These are phyloP conservation scores for Scylla paramamosain DNA, from an alignment of 1,140 invertebrate genomes.

Conservation along the genomic window DNA sequence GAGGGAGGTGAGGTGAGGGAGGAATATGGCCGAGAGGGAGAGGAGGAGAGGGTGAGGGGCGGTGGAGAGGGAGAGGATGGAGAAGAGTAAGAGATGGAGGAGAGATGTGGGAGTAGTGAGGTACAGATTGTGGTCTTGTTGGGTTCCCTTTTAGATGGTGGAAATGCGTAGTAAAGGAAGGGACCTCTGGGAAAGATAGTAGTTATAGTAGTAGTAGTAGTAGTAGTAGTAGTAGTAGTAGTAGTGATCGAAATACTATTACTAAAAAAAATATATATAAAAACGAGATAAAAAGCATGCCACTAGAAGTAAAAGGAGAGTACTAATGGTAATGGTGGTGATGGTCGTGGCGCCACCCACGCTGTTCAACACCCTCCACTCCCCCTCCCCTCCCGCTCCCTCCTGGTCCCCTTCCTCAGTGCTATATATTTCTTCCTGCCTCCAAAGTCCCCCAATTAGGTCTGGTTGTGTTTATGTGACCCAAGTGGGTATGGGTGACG, in stretches of 20 bases:
- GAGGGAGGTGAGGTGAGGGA: neutral
- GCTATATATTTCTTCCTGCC: conserved; percentile 46
- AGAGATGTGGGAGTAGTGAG: neutral
- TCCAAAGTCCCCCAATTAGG: conserved; percentile 46
- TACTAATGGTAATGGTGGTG: neutral
- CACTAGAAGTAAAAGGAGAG: neutral
- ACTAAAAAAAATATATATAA: neutral
- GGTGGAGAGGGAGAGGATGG: neutral
- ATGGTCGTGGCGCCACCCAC: conserved; percentile 13
- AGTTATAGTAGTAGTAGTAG: neutral
- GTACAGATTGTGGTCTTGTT: neutral
- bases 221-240: neutral
- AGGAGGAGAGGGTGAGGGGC: neutral
- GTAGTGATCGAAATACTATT: neutral
- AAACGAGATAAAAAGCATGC: neutral
- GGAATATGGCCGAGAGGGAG: neutral
- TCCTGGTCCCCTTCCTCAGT: neutral
- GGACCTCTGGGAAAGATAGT: neutral
- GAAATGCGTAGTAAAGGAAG: neutral
- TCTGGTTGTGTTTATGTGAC: conserved; percentile 51
- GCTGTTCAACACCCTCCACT: neutral
- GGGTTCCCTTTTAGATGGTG: neutral
- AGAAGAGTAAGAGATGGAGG: neutral
- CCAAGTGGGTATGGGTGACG: conserved; percentile 57
- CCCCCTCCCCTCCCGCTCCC: neutral